A percentile compares a stretch with the other conserved stretches of the same genome.
Conservation (phyloP, 2,888 invertebrate species). For the Acanthosepion esculentum region DNA sequence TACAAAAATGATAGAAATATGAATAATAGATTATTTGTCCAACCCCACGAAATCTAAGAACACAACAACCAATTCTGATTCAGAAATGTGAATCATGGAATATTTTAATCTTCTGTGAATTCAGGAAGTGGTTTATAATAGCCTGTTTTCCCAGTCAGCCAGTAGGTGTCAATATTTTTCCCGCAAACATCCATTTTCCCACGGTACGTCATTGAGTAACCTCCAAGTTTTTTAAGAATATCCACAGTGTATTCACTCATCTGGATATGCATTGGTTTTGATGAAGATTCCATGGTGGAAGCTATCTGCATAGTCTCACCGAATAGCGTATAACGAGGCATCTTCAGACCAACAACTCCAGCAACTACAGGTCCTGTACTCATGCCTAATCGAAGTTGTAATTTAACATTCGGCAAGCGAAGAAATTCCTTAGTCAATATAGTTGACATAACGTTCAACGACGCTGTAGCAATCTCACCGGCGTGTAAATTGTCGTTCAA, state of each 20-base stretch:
- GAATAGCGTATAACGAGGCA: constrained; percentile 61
- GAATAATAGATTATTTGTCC: too few relatives aligned
- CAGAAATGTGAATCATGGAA: background rate
- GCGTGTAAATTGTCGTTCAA: constrained; percentile 63
- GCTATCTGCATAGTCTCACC: constrained; percentile 61
- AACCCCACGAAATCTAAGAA: too few relatives aligned
- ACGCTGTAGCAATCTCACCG: constrained; percentile 62
- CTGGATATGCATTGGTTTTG: constrained; percentile 59
- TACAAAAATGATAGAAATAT: too few relatives aligned
- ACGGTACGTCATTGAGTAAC: constrained; percentile 50
- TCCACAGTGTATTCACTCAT: constrained; percentile 58
- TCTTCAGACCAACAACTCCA: constrained; percentile 62
- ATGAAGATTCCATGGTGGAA: constrained; percentile 60
- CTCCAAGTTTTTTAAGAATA: constrained; percentile 57
- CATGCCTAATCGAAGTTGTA: constrained; percentile 61
- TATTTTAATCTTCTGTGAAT: too few relatives aligned
- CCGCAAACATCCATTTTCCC: constrained; percentile 58
- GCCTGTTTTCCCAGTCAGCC: constrained; percentile 73
- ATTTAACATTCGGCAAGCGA: constrained; percentile 54
- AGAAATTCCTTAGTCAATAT: constrained; percentile 58
- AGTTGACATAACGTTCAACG: constrained; percentile 59
- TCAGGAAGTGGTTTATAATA: constrained; percentile 70
- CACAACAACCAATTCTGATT: too few relatives aligned
- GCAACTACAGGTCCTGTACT: constrained; percentile 59
- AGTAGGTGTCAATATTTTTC: constrained; percentile 69